Evolutionary conservation across 2,113 vertebrate species (phyloP), one percentile per base, ranked within the genome.

Genomic region (Poeciliopsis prolifica): DNA sequence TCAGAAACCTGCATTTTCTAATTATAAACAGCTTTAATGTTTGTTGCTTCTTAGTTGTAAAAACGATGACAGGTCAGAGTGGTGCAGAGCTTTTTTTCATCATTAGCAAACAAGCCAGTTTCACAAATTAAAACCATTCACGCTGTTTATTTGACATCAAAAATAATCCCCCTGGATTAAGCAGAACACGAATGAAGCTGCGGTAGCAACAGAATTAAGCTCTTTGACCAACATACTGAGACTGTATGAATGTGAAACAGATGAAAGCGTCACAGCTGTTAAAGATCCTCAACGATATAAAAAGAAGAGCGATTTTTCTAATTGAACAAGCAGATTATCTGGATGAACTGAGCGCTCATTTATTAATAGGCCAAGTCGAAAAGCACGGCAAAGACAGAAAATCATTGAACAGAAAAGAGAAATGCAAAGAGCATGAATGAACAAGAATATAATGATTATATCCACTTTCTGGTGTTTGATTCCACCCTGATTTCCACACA

Each of bases 111-210:
- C 61, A 63, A 17, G 31, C 10, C 28, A 9, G 51, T 63, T 51
- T 68, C 11, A 69, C 51, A 51, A 61, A 75, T 33, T 60, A 61
- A 31, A 68, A 68, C 48, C 51, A 58, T 40, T 17, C 37, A 10
- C 40, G 30, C 17, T 17, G 51, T 10, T 58, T 58, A n/a, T n/a
- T 22, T 10, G 8, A n/a, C 51, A 58, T 58, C 51, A 58, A n/a
- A 22, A n/a, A n/a, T n/a, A 58, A 58, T 58, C 51, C 6, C 51
- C 17, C 3, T n/a, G 51, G 51, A 58, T 54, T 58, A n/a, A 58
- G n/a, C 10, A n/a, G 22, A 58, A 22, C 17, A 48, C 17, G 1
- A 54, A 54, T 10, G 24, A 54, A n/a, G 51, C 17, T 54, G 51
- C 51, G 9, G 22, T n/a, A 58, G 51, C 51, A 10, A 9, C 24